These are phyloP conservation scores for Geococcyx californianus DNA, from an alignment of 2,113 vertebrate species.

Conservation along the genomic window DNA sequence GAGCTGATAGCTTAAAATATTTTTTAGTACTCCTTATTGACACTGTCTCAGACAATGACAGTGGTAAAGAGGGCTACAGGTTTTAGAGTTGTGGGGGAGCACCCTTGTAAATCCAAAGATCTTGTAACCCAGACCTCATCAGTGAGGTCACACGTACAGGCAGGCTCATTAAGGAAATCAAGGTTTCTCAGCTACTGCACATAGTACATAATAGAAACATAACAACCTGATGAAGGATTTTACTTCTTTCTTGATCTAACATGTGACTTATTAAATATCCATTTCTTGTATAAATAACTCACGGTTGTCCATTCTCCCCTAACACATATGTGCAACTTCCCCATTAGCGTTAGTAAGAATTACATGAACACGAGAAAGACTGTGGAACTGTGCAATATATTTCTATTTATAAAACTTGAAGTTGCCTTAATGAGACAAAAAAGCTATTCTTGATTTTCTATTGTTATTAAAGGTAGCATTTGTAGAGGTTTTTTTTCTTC, in stretches of 20 bases:
- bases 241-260: not conserved
- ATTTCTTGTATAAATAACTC: not conserved
- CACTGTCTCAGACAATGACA: not conserved
- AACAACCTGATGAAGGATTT: not conserved
- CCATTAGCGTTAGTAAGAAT: not conserved
- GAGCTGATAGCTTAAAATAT: not conserved
- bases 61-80: not conserved
- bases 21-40: not conserved
- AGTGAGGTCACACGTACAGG: not conserved
- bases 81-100: not conserved
- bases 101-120: not conserved
- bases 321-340: not conserved
- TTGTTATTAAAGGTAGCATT: conserved; percentile 32
- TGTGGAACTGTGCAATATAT: not conserved
- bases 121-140: not conserved
- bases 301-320: not conserved
- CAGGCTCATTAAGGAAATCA: not conserved
- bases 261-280: not conserved
- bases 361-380: not conserved
- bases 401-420: conserved; percentile 31
- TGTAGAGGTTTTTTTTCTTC: conserved; percentile 32
- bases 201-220: not conserved
- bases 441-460: conserved; percentile 20
- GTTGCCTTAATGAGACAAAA: conserved; percentile 31
- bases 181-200: not conserved